Conservation (phyloP, 2,797 vertebrate species). For the Xiphorhynchus erythropygius region DNA sequence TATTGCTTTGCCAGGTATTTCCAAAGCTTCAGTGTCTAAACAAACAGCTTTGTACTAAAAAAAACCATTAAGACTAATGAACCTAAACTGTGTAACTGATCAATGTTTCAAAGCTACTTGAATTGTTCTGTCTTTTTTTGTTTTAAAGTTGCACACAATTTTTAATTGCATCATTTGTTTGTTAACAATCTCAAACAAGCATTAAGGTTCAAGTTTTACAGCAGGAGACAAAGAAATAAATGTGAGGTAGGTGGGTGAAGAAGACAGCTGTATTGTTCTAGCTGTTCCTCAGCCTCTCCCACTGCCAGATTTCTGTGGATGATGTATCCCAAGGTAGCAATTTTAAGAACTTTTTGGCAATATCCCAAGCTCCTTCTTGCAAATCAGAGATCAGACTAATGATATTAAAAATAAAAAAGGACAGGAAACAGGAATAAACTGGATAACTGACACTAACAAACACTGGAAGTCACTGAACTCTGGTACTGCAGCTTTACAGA, state of each 20-base stretch:
- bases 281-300: slow-evolving; percentile 62
- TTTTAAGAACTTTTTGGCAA: slow-evolving; percentile 61
- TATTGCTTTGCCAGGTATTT: neutral
- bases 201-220: slow-evolving; percentile 7
- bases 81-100: neutral
- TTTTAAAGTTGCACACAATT: neutral
- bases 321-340: slow-evolving; percentile 77
- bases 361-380: slow-evolving; percentile 33
- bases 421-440: slow-evolving; percentile 33
- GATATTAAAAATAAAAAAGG: neutral
- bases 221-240: slow-evolving; percentile 26
- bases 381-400: slow-evolving; percentile 41
- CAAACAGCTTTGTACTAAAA: neutral
- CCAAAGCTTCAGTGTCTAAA: neutral
- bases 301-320: slow-evolving; percentile 70
- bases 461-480: neutral
- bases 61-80: neutral
- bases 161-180: slow-evolving; percentile 9
- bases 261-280: slow-evolving; percentile 74
- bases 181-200: neutral
- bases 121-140: neutral
- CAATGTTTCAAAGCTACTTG: neutral
- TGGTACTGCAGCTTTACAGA: neutral
- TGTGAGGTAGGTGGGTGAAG: slow-evolving; percentile 47
- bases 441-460: slow-evolving; percentile 11